These are phyloP conservation scores for Amphiprion clarkii DNA, from an alignment of 2,797 vertebrate genomes.

Conservation along the genomic window DNA sequence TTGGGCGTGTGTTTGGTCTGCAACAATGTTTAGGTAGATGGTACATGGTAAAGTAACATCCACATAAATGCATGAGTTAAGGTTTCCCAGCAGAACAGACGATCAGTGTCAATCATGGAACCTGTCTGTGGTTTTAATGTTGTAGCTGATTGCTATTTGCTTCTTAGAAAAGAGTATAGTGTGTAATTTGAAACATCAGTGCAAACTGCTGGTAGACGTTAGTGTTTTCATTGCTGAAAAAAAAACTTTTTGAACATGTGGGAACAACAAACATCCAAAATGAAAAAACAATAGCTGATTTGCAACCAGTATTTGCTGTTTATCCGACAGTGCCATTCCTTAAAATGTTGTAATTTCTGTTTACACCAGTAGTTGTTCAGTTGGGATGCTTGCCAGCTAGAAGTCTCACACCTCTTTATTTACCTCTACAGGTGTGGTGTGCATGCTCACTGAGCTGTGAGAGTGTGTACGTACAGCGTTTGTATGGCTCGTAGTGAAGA, in stretches of 20 bases:
- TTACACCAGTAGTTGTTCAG: not conserved
- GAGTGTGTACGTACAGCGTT: conserved; percentile 89
- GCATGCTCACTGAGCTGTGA: not conserved
- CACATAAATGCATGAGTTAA: too few relatives aligned
- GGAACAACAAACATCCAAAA: not conserved
- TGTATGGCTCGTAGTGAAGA: conserved; percentile 94
- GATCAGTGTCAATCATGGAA: too few relatives aligned
- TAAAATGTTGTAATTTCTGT: conserved; percentile 9
- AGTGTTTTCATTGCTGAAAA: too few relatives aligned
- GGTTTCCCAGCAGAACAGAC: too few relatives aligned
- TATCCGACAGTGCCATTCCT: not conserved
- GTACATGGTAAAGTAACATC: too few relatives aligned
- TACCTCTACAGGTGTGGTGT: conserved; percentile 2
- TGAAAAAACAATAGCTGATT: not conserved
- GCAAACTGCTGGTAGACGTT: not conserved
- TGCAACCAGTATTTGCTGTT: not conserved
- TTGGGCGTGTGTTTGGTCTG: too few relatives aligned
- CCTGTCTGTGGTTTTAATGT: too few relatives aligned
- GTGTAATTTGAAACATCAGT: not conserved
- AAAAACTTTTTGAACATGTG: not conserved
- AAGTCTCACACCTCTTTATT: conserved; percentile 13
- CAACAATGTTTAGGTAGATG: too few relatives aligned
- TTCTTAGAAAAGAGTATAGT: too few relatives aligned
- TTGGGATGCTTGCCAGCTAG: not conserved
- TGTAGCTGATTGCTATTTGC: too few relatives aligned